phyloP scores from a whole-genome alignment of 2,113 vertebrate species.

The Gasterosteus aculeatus region DNA sequence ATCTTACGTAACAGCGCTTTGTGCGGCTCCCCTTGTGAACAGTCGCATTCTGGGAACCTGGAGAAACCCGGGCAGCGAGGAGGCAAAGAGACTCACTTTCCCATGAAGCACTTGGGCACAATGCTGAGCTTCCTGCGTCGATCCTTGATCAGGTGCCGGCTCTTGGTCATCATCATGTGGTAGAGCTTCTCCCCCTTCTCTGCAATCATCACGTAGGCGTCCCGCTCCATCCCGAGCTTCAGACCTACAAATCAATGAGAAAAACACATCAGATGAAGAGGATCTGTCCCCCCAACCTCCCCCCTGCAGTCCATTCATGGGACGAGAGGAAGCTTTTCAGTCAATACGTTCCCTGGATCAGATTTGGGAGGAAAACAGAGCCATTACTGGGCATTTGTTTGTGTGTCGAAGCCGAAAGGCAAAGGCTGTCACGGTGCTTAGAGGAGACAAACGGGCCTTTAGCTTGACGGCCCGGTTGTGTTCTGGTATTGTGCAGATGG shows the following conservation, averaged over 20 bases:
- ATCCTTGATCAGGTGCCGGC: conserved; percentile 94
- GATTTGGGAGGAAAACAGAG: conserved; percentile 27
- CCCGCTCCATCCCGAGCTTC: conserved; percentile 97
- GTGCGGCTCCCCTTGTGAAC: conserved; percentile 60
- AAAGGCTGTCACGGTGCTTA: conserved; percentile 44
- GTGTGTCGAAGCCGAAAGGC: conserved; percentile 16
- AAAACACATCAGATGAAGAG: conserved; percentile 9
- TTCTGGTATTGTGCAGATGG: conserved; percentile 53
- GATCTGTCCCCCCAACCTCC: background rate
- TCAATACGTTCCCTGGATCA: background rate
- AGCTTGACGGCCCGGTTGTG: conserved; percentile 10
- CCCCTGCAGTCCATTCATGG: background rate
- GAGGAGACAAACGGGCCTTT: conserved; percentile 47
- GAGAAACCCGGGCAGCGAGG: conserved; percentile 11
- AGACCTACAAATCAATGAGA: conserved; percentile 81
- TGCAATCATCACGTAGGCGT: conserved; percentile 96
- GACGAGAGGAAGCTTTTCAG: background rate
- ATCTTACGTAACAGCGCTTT: conserved; percentile 60
- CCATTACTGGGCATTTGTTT: conserved; percentile 13
- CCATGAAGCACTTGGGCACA: conserved; percentile 97
- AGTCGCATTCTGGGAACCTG: conserved; percentile 47
- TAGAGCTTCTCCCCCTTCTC: conserved; percentile 99
- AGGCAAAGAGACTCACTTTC: conserved; percentile 90
- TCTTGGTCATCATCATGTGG: conserved; percentile 98
- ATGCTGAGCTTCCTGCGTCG: conserved; percentile 95